These are phyloP conservation scores for Halisarca cf. caerulea DNA, from an alignment of 37 sponge, comb jelly and placozoan genomes.

Conservation along the genomic window DNA sequence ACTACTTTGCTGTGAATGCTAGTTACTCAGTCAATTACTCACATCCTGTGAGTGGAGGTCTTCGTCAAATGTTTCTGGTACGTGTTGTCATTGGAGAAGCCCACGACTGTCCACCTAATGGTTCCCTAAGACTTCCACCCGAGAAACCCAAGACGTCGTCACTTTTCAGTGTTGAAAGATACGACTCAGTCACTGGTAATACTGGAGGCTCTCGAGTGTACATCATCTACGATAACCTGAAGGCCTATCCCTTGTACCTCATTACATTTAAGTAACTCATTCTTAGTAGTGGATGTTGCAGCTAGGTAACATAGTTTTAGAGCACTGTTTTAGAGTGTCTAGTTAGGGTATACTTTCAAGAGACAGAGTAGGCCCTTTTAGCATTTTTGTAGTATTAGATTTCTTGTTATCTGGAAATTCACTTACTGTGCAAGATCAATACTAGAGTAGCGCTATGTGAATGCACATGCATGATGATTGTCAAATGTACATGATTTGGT, in stretches of 20 bases:
- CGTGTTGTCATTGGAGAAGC: slow-evolving; percentile 58
- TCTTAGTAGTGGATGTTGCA: too few relatives aligned
- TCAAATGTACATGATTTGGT: too few relatives aligned
- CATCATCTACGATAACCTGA: slow-evolving; percentile 75
- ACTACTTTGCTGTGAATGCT: slow-evolving; percentile 85
- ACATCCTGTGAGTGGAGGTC: background rate
- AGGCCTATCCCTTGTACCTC: slow-evolving; percentile 78
- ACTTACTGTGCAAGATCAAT: too few relatives aligned
- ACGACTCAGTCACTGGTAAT: slow-evolving; percentile 76
- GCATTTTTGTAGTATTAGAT: too few relatives aligned
- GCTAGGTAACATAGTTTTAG: too few relatives aligned
- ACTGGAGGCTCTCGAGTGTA: slow-evolving; percentile 55
- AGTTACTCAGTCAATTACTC: slow-evolving; percentile 64
- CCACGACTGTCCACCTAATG: slow-evolving; percentile 26
- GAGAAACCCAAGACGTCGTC: background rate
- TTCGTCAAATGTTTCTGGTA: slow-evolving; percentile 62
- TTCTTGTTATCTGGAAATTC: too few relatives aligned
- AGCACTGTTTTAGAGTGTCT: too few relatives aligned
- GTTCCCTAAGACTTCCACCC: slow-evolving; percentile 65
- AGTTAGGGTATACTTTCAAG: too few relatives aligned
- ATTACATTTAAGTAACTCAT: slow-evolving; percentile 63
- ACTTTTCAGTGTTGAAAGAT: slow-evolving; percentile 20
- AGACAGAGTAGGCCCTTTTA: too few relatives aligned
- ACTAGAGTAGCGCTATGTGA: too few relatives aligned
- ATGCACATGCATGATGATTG: too few relatives aligned